Percentiles rank a stretch among this genome's conserved stretches.
Conservation (phyloP, 2,888 invertebrate species). For the Megamerina dolium region DNA sequence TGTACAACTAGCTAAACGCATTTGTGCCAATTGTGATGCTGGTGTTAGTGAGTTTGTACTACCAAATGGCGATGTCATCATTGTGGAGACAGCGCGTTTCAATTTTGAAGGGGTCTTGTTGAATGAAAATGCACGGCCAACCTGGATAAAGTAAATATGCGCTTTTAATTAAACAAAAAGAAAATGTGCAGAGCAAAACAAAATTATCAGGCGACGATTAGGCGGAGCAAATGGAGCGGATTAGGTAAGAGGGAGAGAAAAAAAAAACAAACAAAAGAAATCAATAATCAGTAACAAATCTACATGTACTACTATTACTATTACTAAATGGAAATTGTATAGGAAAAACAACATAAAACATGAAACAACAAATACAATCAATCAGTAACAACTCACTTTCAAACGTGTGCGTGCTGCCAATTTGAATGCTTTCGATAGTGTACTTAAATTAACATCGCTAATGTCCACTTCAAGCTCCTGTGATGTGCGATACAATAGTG, state of each 20-base stretch:
- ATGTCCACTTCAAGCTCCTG: conserved; percentile 83
- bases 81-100: conserved; percentile 89
- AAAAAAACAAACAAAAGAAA: not conserved
- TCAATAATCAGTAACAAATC: not conserved
- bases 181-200: conserved; percentile 7
- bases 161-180: conserved; percentile 19
- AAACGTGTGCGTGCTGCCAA: conserved; percentile 76
- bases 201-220: no score
- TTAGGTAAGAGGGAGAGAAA: conserved; percentile 2
- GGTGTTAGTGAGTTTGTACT: conserved; percentile 78
- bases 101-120: conserved; percentile 91
- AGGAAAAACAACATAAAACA: not conserved
- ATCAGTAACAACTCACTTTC: conserved; percentile 53
- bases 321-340: not conserved
- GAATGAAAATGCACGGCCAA: conserved; percentile 90
- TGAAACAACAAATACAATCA: not conserved
- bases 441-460: conserved; percentile 78
- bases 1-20: conserved; percentile 79
- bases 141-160: conserved; percentile 47
- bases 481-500: conserved; percentile 42
- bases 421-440: conserved; percentile 86
- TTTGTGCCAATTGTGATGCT: conserved; percentile 76
- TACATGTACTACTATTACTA: not conserved
- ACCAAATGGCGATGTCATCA: conserved; percentile 86
- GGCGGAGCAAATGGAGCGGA: conserved; percentile 2